A percentile compares a stretch with the other conserved stretches of the same genome.
These are phyloP conservation scores for Luscinia luscinia DNA, from an alignment of 2,797 vertebrate species.

Conservation along the genomic window DNA sequence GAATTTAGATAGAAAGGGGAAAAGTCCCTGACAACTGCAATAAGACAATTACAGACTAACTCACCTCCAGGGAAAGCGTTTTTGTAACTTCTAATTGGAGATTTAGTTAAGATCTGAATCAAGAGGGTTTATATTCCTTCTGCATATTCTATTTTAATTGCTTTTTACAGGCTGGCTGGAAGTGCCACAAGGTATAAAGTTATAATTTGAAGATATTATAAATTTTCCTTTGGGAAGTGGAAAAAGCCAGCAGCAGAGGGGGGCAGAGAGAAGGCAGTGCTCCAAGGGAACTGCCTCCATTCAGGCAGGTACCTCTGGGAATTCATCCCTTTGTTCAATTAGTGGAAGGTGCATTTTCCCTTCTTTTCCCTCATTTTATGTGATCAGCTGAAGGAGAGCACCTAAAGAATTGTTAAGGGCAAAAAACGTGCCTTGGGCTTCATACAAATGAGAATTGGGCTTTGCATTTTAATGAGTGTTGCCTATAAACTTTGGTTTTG, in stretches of 20 bases:
- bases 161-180: constrained; percentile 35
- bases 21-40: neutral
- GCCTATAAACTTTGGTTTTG: neutral
- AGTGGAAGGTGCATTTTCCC: neutral
- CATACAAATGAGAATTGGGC: neutral
- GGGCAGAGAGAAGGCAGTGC: neutral
- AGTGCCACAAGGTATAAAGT: constrained; percentile 19
- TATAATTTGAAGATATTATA: constrained; percentile 43
- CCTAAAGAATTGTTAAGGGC: neutral
- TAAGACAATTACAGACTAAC: constrained; percentile 32
- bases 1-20: neutral
- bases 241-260: neutral
- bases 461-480: neutral
- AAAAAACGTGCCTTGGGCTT: neutral
- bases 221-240: constrained; percentile 6
- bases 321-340: neutral
- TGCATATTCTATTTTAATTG: constrained; percentile 60
- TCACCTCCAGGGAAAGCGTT: constrained; percentile 18
- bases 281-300: neutral
- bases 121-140: constrained; percentile 29
- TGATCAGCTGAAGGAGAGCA: neutral
- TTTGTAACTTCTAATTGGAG: constrained; percentile 49
- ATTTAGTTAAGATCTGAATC: constrained; percentile 56
- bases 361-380: neutral
- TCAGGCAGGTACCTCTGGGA: neutral